These are phyloP conservation scores for Anseranas semipalmata DNA, from an alignment of 2,113 vertebrate genomes.

Conservation along the genomic window DNA sequence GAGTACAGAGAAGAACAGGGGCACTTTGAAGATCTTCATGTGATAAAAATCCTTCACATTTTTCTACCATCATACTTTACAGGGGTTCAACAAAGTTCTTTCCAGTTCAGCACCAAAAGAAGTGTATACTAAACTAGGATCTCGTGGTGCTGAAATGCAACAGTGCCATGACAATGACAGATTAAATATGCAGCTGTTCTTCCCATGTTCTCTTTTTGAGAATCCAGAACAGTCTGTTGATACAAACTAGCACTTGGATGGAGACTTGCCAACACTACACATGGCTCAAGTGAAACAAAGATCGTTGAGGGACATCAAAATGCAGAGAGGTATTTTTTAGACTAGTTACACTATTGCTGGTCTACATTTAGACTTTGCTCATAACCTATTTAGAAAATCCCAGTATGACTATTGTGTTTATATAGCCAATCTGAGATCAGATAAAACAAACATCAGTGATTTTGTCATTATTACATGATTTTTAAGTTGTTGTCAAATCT, in stretches of 20 bases:
- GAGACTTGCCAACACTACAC: background rate
- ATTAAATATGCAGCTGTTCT: background rate
- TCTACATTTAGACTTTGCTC: background rate
- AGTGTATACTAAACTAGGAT: background rate
- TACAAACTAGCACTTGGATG: background rate
- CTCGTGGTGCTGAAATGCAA: accelerated
- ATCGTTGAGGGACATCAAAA: background rate
- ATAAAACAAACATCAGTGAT: background rate
- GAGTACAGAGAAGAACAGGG: background rate
- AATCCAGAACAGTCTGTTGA: background rate
- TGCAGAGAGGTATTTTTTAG: background rate
- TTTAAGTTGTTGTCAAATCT: background rate
- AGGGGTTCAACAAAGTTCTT: background rate
- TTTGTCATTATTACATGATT: background rate
- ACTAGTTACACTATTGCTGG: background rate
- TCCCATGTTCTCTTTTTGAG: background rate
- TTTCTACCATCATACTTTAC: background rate
- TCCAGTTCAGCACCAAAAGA: background rate
- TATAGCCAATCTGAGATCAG: background rate
- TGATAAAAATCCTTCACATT: background rate
- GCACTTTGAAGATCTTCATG: background rate
- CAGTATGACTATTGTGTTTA: background rate
- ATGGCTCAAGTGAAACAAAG: background rate
- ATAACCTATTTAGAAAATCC: background rate
- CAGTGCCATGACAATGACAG: background rate